Base-by-base conservation (phyloP, 1,140 invertebrate species). In the Asobara japonica region DNA sequence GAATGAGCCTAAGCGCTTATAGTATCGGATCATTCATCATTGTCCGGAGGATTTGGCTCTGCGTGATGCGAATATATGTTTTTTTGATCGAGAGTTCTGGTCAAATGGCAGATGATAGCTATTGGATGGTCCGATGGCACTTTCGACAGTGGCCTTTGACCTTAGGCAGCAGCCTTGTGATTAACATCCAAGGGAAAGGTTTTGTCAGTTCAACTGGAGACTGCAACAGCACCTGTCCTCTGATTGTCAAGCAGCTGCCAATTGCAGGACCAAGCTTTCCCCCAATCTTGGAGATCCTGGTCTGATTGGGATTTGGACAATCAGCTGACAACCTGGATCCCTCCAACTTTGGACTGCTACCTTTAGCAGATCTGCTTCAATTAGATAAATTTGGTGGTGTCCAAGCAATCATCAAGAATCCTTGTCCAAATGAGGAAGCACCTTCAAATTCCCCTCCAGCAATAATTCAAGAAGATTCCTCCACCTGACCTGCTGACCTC, bases 21-120 rank as follows among this genome's bases (percentile, higher is more conserved):
- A 51, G 33, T 60, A 67, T 41, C 20, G n/a, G 18, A 71, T 41
- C 69, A 71, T 71, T 65, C 38, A 71, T 71, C 69, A 71, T 65
- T 71, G 69, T 71, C 62, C 62, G 56, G 31, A 33, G 45, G 41
- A 41, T 25, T 69, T 33, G 36, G 51, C 38, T 45, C 41, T 71
- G 25, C 69, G 62, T 71, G 69, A 71, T 65, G 69, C 30, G 69
- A 71, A 71, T 71, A 51, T 13, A 31, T 27, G 38, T 62, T 18
- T 33, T 60, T 36, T 60, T 70, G 68, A 61, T 71, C 11, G 16
- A 38, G 38, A 29, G n/a, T 18, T 16, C 13, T 27, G 51, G 27
- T 60, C 51, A 25, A 8, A 11, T 27, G 8, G 27, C 16, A 4
- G 25, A 60, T 60, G 27, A 60, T 11, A 60, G 13, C 20, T 25